A percentile compares a stretch with the other conserved stretches of the same genome.
Evolutionary conservation across 2,888 invertebrate genomes (phyloP).

Genomic region (Machimus rusticus): DNA sequence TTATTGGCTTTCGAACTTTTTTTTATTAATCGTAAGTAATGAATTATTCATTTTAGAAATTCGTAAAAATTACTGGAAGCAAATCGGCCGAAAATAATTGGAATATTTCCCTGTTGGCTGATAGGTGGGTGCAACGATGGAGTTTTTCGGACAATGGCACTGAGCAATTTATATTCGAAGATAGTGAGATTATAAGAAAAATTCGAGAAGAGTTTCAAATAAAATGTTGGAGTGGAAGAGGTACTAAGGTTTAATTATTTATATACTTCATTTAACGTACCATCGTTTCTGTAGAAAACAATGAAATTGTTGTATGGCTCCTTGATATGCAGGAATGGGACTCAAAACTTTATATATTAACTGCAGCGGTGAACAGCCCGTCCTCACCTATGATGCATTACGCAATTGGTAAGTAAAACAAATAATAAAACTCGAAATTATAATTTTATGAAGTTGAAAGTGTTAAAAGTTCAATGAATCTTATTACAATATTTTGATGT

Average conservation of each 20-base stretch:
- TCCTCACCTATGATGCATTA: conserved; percentile 75
- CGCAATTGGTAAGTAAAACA: conserved; percentile 68
- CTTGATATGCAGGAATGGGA: conserved; percentile 79
- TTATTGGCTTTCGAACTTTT: too few species aligned
- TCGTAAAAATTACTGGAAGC: conserved; percentile 73
- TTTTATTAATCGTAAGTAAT: neutral
- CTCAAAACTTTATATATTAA: conserved; percentile 73
- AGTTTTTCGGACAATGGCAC: conserved; percentile 68
- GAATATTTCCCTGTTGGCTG: conserved; percentile 76
- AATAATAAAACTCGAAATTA: neutral
- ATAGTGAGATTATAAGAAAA: conserved; percentile 73
- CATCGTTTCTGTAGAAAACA: conserved; percentile 63
- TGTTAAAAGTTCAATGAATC: neutral
- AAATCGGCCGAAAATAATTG: conserved; percentile 63
- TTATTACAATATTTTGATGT: too few species aligned
- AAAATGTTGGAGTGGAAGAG: conserved; percentile 71
- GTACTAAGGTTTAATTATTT: conserved; percentile 48
- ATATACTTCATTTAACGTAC: neutral
- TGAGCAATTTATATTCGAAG: conserved; percentile 78
- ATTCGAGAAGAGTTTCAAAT: conserved; percentile 75
- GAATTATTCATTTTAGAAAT: conserved; percentile 54
- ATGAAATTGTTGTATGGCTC: conserved; percentile 74
- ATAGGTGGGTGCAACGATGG: conserved; percentile 86
- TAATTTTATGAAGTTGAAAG: neutral
- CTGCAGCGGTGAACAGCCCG: conserved; percentile 73